Conservation (phyloP, 2,888 invertebrate species). For the Xestoiulus laeticollis region DNA sequence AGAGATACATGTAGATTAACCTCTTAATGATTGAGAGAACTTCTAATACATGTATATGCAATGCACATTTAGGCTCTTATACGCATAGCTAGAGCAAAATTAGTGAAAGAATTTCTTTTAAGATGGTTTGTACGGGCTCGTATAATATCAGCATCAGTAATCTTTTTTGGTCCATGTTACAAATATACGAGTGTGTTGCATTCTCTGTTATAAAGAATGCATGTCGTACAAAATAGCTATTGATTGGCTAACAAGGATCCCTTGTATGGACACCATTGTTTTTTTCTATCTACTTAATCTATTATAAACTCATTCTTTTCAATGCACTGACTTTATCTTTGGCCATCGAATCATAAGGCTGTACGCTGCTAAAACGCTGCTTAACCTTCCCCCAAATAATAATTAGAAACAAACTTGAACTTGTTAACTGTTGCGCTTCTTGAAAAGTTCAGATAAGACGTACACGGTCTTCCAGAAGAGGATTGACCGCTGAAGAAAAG, state of each 20-base stretch:
- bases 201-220: background rate
- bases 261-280: background rate
- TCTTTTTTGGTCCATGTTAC: background rate
- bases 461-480: background rate
- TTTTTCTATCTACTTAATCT: background rate
- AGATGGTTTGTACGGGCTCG: too few species aligned
- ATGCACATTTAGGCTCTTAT: too few species aligned
- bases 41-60: background rate
- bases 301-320: constrained; percentile 16
- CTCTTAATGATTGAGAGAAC: too few species aligned
- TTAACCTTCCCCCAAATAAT: background rate
- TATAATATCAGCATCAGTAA: too few species aligned
- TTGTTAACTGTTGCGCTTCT: constrained; percentile 37
- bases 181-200: background rate
- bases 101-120: background rate
- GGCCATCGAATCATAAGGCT: constrained; percentile 31
- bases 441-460: constrained; percentile 5
- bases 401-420: constrained; percentile 37
- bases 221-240: background rate
- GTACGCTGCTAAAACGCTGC: background rate
- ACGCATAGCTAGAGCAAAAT: background rate
- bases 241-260: background rate
- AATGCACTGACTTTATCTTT: background rate
- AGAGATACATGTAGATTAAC: too few species aligned
- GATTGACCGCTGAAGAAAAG: constrained; percentile 32